Conservation (phyloP, 1,140 invertebrate genomes). For the Drosophila nikananu region DNA sequence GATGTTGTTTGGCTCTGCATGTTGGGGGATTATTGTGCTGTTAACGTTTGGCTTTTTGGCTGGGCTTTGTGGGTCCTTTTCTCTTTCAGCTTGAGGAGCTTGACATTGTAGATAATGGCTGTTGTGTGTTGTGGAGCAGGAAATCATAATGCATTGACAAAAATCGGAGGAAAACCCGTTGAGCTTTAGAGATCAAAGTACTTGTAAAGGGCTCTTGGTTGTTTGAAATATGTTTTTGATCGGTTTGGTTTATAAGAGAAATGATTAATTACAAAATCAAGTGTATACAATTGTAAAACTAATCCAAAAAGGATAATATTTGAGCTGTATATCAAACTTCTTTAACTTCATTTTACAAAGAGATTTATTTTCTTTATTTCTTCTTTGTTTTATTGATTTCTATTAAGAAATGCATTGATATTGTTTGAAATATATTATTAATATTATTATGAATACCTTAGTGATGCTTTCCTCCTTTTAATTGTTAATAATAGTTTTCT, state of each 20-base stretch:
- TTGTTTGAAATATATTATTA: too few relatives aligned
- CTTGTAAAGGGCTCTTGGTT: background rate
- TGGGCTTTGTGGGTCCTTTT: constrained; percentile 26
- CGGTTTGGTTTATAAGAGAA: background rate
- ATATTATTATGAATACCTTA: too few relatives aligned
- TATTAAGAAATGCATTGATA: too few relatives aligned
- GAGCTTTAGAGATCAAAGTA: background rate
- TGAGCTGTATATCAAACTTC: too few relatives aligned
- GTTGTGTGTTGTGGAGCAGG: background rate
- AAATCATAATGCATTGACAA: background rate
- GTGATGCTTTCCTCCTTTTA: too few relatives aligned
- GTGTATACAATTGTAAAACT: background rate
- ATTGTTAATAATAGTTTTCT: too few relatives aligned
- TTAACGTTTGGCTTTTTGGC: constrained; percentile 35
- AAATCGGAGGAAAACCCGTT: background rate
- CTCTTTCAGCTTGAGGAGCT: constrained; percentile 15
- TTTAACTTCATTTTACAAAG: too few relatives aligned
- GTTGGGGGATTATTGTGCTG: constrained; percentile 44
- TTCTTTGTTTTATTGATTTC: too few relatives aligned
- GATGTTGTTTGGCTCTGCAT: constrained; percentile 38
- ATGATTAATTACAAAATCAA: too few relatives aligned
- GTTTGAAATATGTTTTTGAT: background rate
- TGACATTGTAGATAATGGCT: constrained; percentile 5
- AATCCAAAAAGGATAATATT: too few relatives aligned
- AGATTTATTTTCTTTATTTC: too few relatives aligned